Evolutionary conservation across 2,888 invertebrate genomes (phyloP).

Genomic region (Drosophila picticornis): DNA sequence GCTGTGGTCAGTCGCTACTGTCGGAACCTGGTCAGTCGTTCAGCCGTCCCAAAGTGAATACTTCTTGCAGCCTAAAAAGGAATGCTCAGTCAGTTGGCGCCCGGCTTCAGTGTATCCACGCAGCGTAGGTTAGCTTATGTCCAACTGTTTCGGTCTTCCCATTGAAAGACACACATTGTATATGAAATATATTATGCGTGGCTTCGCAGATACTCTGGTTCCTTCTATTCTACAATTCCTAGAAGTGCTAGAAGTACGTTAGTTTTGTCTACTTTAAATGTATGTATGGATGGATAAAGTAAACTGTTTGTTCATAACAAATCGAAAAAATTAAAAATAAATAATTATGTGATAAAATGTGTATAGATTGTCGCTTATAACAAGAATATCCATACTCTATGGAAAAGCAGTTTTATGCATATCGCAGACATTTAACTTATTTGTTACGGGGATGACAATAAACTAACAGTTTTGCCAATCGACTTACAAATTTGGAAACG

Average conservation of each 20-base stretch:
- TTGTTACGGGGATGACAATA: not conserved
- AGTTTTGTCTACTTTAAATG: not conserved
- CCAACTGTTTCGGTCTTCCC: constrained; percentile 4
- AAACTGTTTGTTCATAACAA: not conserved
- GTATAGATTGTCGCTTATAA: not conserved
- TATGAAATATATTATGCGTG: not conserved
- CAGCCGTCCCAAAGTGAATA: constrained; percentile 27
- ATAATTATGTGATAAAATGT: not conserved
- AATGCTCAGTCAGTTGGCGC: constrained; percentile 68
- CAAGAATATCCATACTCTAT: not conserved
- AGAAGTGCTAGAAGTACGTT: not conserved
- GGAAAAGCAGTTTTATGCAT: not conserved
- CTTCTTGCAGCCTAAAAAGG: constrained; percentile 21
- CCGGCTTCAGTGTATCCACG: constrained; percentile 71
- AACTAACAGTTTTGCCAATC: not conserved
- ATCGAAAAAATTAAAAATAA: not conserved
- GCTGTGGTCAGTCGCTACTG: constrained; percentile 55
- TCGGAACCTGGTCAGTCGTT: not conserved
- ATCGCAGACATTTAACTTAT: not conserved
- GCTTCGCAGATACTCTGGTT: not conserved
- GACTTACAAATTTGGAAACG: constrained; percentile 8
- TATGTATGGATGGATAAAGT: not conserved
- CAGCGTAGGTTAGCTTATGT: constrained; percentile 28
- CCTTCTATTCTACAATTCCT: not conserved
- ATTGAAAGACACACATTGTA: not conserved